A percentile compares a stretch with the other conserved stretches of the same genome.
Conservation (phyloP, 2,797 vertebrate species). For the Notoglanidium macrostoma region DNA sequence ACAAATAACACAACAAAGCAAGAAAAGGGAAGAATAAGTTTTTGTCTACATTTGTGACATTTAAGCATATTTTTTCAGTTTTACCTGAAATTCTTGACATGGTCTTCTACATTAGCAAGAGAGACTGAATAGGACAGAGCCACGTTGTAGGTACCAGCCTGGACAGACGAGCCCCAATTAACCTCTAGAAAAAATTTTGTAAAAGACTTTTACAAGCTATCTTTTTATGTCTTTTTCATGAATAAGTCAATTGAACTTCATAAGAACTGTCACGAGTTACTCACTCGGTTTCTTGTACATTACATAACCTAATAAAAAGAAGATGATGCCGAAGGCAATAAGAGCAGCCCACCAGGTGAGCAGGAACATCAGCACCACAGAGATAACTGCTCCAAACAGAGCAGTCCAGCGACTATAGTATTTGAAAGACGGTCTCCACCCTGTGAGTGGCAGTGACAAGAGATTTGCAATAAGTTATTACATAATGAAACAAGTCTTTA, state of each 20-base stretch:
- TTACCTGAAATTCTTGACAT: slow-evolving; percentile 80
- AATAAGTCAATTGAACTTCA: no score
- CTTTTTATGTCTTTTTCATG: neutral
- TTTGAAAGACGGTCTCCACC: slow-evolving; percentile 76
- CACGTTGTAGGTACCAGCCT: slow-evolving; percentile 76
- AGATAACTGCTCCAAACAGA: slow-evolving; percentile 73
- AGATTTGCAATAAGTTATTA: neutral
- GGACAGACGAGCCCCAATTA: slow-evolving; percentile 78
- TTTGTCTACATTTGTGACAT: no score
- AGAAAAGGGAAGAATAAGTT: neutral
- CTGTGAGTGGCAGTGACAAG: slow-evolving; percentile 50
- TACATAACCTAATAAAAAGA: slow-evolving; percentile 75
- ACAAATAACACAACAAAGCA: neutral
- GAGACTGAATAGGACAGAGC: slow-evolving; percentile 74
- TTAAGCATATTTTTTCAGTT: neutral
- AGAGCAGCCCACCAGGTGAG: slow-evolving; percentile 79
- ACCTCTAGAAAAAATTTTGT: slow-evolving; percentile 64
- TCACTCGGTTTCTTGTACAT: slow-evolving; percentile 77
- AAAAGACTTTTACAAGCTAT: neutral
- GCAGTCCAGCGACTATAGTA: slow-evolving; percentile 77
- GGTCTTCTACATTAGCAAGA: slow-evolving; percentile 72
- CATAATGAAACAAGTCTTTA: neutral
- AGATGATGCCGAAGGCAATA: slow-evolving; percentile 69
- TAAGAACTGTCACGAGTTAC: slow-evolving; percentile 6
- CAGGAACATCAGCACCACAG: slow-evolving; percentile 77